Evolutionary conservation across 2,113 vertebrate species (phyloP).

Genomic region (Notechis scutatus): DNA sequence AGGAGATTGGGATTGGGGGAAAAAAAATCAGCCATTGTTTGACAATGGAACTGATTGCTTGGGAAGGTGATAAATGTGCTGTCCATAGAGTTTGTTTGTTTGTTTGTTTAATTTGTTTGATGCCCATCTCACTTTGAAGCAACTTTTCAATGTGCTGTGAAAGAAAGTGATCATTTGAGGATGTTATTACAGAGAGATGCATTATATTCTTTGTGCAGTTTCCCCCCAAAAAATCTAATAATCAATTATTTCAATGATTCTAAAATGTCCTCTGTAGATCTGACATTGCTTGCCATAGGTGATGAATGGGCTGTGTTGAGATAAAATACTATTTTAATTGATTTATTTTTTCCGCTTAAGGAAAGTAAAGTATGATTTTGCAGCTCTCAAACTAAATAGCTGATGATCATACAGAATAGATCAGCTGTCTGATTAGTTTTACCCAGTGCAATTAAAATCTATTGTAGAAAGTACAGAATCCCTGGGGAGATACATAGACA

Average conservation of each 20-base stretch:
- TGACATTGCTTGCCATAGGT: constrained; percentile 44
- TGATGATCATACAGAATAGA: not conserved
- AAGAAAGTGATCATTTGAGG: not conserved
- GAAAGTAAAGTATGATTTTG: not conserved
- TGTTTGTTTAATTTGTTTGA: not conserved
- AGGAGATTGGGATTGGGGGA: not conserved
- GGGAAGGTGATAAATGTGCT: too few relatives aligned
- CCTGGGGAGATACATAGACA: not conserved
- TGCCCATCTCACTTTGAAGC: not conserved
- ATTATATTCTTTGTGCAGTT: not conserved
- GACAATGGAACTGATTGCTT: not conserved
- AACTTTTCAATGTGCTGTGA: not conserved
- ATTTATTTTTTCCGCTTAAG: not conserved
- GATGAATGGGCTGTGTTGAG: constrained; percentile 48
- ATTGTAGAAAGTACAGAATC: not conserved
- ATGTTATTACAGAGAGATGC: not conserved
- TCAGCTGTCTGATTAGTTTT: not conserved
- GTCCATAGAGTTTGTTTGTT: not conserved
- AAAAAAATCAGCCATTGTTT: not conserved
- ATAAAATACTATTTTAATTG: constrained; percentile 37
- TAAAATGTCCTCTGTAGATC: constrained; percentile 34
- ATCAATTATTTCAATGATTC: constrained; percentile 31
- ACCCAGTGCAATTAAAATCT: not conserved
- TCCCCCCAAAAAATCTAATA: not conserved
- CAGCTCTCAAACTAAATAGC: not conserved